Conservation (phyloP, 1,140 invertebrate genomes). For the Calliphora vicina region DNA sequence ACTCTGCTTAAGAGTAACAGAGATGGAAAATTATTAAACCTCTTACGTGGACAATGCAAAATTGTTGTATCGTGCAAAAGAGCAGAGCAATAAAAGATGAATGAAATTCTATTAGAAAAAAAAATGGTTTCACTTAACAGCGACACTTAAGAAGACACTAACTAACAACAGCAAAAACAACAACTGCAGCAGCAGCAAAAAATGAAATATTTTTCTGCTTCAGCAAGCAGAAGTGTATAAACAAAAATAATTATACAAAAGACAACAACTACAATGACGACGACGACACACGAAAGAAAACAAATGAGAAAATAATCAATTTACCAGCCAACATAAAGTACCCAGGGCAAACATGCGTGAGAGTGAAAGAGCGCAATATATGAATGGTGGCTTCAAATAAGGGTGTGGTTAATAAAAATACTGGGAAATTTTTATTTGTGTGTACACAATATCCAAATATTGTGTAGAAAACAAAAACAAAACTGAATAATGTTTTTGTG, state of each 20-base stretch:
- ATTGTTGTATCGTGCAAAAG: slow-evolving; percentile 46
- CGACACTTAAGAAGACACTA: slow-evolving; percentile 47
- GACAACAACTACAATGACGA: background rate
- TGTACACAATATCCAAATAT: no score
- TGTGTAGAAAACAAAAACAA: background rate
- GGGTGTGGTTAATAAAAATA: slow-evolving; percentile 39
- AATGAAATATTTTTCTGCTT: slow-evolving; percentile 6
- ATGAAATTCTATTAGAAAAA: slow-evolving; percentile 36
- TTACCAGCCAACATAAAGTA: background rate
- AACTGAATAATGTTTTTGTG: background rate
- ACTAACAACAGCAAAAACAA: slow-evolving; percentile 37
- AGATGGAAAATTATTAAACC: slow-evolving; percentile 60
- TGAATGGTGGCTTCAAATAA: slow-evolving; percentile 15
- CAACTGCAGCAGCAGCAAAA: slow-evolving; percentile 45
- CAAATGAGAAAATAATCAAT: background rate
- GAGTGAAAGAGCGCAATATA: background rate
- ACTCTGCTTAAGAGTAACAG: slow-evolving; percentile 46
- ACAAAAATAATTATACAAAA: background rate
- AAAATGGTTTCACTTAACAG: slow-evolving; percentile 62
- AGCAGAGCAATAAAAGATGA: slow-evolving; percentile 38
- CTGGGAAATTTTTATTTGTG: slow-evolving; percentile 37
- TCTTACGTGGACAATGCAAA: slow-evolving; percentile 49
- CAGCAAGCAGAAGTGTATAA: background rate
- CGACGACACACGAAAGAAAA: background rate
- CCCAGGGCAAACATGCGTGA: background rate